Base-by-base conservation (phyloP, 2,888 invertebrate genomes). In the Harpalus rubripes region DNA sequence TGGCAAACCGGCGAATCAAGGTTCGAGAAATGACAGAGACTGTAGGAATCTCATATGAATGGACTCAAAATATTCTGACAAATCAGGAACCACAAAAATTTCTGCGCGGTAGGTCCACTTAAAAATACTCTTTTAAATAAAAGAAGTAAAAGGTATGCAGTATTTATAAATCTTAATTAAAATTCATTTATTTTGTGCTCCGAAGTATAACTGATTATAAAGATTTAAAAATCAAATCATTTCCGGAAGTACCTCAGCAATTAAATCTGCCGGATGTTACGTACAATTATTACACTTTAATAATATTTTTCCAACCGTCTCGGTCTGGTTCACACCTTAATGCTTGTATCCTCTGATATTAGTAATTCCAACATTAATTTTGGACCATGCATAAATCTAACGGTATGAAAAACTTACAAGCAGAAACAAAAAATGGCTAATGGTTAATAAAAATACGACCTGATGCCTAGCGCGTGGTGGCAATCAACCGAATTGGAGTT, bases 351-450 rank as follows among this genome's bases (percentile, higher is more conserved):
- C 68, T 32, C 32, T 68, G 68, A 68, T 68, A 68, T 68, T 68
- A 68, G 68, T 39, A 39, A 68, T 68, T 68, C 32, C 68, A 68
- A 26, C 68, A 68, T 68, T 68, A 68, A 68, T 68, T 68, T 68
- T 32, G 68, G 68, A 32, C 15, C 39, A 7, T 32, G 68, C 32
- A 32, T 32, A 32, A 5, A 32, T n/a, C 41, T 68, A 68, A 39
- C 68, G 68, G 68, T 68, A 41, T 12, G 18, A 63, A 61, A 63
- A 63, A 63, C 63, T 63, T 16, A 26, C 63, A 63, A 63, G 22
- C 63, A 32, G 32, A 32, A 52, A 52, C 44, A 52, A 52, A 52
- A 52, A 52, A 5, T 52, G 44, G 44, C 12, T 52, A 52, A 52
- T 52, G 44, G 44, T 52, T 52, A 52, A 52, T 10, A 52, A 52